Evolutionary conservation across 2,797 vertebrate genomes (phyloP).

Genomic region (Sitta carolinensis): DNA sequence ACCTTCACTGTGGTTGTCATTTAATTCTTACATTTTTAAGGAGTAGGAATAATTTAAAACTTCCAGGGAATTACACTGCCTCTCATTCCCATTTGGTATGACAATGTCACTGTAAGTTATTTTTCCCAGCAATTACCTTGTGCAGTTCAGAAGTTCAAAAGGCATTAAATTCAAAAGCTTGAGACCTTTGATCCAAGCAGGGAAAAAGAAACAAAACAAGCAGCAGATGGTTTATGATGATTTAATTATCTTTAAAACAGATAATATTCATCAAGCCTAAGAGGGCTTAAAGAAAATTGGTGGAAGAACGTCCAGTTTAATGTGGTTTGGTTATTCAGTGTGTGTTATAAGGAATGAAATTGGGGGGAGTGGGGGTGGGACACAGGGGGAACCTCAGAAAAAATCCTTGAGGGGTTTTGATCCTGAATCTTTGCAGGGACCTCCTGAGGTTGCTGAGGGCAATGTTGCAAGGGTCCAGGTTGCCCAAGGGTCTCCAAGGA

Average conservation of each 20-base stretch:
- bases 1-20: not conserved
- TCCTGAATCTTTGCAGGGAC: not conserved
- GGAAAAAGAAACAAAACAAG: not conserved
- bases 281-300: not conserved
- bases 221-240: slow-evolving; percentile 1
- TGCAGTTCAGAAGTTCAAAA: slow-evolving; percentile 33
- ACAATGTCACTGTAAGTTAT: not conserved
- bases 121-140: slow-evolving; percentile 6
- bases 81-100: not conserved
- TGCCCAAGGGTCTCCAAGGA: not conserved
- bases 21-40: not conserved
- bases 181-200: not conserved
- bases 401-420: not conserved
- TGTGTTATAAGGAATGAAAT: not conserved
- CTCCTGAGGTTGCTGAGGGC: not conserved
- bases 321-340: not conserved
- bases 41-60: not conserved
- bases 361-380: too few species aligned
- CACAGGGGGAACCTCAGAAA: not conserved
- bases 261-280: not conserved
- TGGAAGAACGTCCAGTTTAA: not conserved
- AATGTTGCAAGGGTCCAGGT: not conserved
- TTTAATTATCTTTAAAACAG: slow-evolving; percentile 20
- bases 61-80: not conserved
- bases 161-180: slow-evolving; percentile 38